phyloP scores from a whole-genome alignment of 2,797 vertebrate genomes.

The Ara ararauna region DNA sequence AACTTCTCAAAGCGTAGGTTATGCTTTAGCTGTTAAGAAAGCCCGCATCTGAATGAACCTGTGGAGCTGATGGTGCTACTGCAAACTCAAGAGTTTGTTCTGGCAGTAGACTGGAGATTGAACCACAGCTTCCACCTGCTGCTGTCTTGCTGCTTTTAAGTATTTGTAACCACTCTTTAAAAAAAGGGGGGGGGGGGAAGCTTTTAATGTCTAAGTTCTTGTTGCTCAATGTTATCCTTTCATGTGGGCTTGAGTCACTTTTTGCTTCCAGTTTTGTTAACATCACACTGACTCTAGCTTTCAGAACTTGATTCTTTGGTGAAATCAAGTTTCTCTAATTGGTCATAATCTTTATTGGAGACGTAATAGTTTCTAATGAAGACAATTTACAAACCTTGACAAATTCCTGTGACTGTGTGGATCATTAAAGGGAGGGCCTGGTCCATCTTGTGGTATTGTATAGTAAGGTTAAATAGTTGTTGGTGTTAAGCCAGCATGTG shows the following conservation, averaged over 20 bases:
- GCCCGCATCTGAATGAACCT: background rate
- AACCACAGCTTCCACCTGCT: background rate
- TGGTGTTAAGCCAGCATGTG: rapidly evolving
- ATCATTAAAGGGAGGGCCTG: background rate
- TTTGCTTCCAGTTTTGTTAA: slow-evolving; percentile 59
- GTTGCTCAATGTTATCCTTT: slow-evolving; percentile 48
- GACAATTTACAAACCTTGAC: background rate
- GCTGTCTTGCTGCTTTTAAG: background rate
- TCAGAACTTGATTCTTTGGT: background rate
- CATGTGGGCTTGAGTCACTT: slow-evolving; percentile 75
- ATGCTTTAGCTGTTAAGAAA: background rate
- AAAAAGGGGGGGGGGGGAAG: background rate
- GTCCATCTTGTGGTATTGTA: rapidly evolving
- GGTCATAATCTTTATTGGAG: background rate
- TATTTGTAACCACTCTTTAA: background rate
- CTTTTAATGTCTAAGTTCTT: background rate
- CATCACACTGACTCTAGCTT: background rate
- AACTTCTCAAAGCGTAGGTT: background rate
- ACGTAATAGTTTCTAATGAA: background rate
- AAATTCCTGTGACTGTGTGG: background rate
- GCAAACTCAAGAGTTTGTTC: background rate
- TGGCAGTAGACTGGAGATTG: background rate
- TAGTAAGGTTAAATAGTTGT: too few relatives aligned
- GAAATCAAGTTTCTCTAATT: background rate
- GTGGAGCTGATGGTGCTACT: rapidly evolving